Conservation (phyloP, 2,888 invertebrate genomes). For the Caenorhabditis panamensis region DNA sequence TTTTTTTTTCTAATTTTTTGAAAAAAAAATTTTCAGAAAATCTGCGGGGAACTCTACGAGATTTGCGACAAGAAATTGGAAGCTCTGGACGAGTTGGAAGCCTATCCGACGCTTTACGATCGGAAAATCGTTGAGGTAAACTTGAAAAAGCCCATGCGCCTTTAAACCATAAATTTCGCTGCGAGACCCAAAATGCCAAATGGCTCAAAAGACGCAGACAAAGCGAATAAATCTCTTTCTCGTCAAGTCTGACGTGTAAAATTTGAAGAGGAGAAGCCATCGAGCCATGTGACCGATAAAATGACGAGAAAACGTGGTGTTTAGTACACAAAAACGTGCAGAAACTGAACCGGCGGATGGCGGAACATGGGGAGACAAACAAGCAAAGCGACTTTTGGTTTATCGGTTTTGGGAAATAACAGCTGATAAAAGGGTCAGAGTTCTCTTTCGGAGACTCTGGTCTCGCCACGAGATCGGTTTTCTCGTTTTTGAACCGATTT, state of each 20-base stretch:
- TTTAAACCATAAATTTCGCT: neutral
- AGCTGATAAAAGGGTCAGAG: neutral
- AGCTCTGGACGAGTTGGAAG: conserved; percentile 75
- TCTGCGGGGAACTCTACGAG: conserved; percentile 76
- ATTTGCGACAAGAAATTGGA: conserved; percentile 72
- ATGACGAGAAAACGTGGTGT: neutral
- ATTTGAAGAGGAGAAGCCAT: too few species aligned
- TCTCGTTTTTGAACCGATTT: too few species aligned
- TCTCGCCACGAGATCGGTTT: neutral
- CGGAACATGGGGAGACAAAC: neutral
- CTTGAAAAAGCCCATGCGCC: too few species aligned
- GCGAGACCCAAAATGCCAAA: too few species aligned
- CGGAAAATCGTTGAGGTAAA: conserved; percentile 63
- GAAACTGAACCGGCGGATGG: neutral
- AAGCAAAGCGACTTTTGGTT: neutral
- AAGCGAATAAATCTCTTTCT: too few species aligned
- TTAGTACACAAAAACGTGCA: neutral
- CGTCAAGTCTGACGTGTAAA: neutral
- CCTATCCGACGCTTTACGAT: conserved; percentile 74
- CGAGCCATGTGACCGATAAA: neutral
- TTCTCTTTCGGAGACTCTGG: neutral
- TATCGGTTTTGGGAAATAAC: neutral
- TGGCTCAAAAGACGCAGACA: too few species aligned
- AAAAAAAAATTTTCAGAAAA: conserved; percentile 59
- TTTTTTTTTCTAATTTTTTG: conserved; percentile 7